Evolutionary conservation across 2,888 invertebrate species (phyloP), one percentile per base, ranked within the genome.

Genomic region (Portevinia maculata): DNA sequence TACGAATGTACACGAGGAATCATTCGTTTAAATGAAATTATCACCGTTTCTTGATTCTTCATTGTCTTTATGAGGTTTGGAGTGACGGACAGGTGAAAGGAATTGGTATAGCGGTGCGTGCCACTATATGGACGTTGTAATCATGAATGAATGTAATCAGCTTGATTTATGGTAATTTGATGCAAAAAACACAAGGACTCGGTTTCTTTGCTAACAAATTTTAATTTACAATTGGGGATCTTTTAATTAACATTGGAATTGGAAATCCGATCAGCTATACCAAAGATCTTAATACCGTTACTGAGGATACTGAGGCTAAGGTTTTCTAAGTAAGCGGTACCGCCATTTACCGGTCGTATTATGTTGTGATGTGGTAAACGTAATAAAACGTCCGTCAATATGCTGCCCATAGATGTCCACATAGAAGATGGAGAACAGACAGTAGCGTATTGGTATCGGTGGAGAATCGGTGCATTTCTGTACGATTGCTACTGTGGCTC

Each of bases 151-250:
- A 59, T 60, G 57, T 65, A 73, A 64, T 81, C 75, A 64, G 64
- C 57, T 70, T 70, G 59, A 81, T 81, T 81, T 70, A 81, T 81
- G 69, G 44, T 81, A 57, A 81, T 81, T 81, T 41, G 52, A 39
- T 28, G 52, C n/a, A 34, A 59, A 15, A 32, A 55, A 41, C 39
- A 11, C 44, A 55, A 53, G 34, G 32, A 67, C 46, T 64, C 59
- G 28, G 37, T 39, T 32, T 55, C 50, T 64, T 64, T 67, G 17
- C 41, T 44, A 32, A 57, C 11, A 1, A 6, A 15, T 44, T 24
- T 70, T 19, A 17, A 57, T 60, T 30, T 41, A 17, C 34, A 55
- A 55, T 74, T 50, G 50, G 21, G 50, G 24, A 34, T 74, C 53
- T 44, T 44, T 28, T 41, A 34, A 65, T 65, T 65, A 53, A 65